Conservation (phyloP, 1,140 invertebrate genomes). For the Contarinia nasturtii region DNA sequence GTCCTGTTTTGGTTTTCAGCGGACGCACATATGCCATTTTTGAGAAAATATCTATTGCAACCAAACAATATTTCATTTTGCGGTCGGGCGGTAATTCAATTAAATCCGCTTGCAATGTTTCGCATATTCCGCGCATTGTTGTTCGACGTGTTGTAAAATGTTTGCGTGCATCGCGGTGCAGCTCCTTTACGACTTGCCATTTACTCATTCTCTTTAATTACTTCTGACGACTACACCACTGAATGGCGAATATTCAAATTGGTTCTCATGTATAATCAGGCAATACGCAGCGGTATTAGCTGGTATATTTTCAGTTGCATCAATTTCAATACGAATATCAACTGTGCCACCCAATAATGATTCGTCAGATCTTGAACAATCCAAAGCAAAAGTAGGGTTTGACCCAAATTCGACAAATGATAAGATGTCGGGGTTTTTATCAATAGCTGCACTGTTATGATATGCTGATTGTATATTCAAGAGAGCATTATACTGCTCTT, state of each 20-base stretch:
- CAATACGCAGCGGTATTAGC: slow-evolving; percentile 11
- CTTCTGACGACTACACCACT: slow-evolving; percentile 4
- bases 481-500: slow-evolving; percentile 13
- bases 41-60: too few species aligned
- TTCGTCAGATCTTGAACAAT: slow-evolving; percentile 13
- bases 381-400: slow-evolving; percentile 9
- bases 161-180: too few species aligned
- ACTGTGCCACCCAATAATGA: slow-evolving; percentile 8
- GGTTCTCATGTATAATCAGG: slow-evolving; percentile 10
- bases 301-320: slow-evolving; percentile 8
- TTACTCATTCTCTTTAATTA: too few species aligned
- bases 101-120: too few species aligned
- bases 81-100: too few species aligned
- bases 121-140: too few species aligned
- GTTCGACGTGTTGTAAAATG: too few species aligned
- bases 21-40: too few species aligned
- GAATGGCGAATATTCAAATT: slow-evolving; percentile 8
- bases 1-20: too few species aligned
- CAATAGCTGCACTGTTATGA: slow-evolving; percentile 3
- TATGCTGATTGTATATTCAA: slow-evolving; percentile 12
- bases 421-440: slow-evolving; percentile 1
- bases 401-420: slow-evolving; percentile 3
- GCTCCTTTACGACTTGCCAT: too few species aligned
- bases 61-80: too few species aligned
- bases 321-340: slow-evolving; percentile 12